Percentiles rank a stretch among this genome's conserved stretches.
phyloP scores from a whole-genome alignment of 2,797 vertebrate genomes.

The Zenarchopterus dispar region DNA sequence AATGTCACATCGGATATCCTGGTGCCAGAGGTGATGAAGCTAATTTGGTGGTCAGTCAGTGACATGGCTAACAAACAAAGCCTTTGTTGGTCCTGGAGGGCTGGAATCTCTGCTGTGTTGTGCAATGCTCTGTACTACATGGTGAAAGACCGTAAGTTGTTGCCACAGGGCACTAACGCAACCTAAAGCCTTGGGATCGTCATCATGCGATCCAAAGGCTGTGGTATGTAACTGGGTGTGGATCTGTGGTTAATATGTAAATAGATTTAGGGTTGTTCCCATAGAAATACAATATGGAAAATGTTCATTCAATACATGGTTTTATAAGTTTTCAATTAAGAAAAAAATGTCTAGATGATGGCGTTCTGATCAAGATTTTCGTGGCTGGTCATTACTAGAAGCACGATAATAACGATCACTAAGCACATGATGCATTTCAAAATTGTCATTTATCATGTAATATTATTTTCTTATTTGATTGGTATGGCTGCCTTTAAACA shows the following conservation, averaged over 20 bases:
- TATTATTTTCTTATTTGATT: no score
- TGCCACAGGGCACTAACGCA: constrained; percentile 56
- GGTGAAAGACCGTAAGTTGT: constrained; percentile 59
- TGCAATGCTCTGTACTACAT: constrained; percentile 47
- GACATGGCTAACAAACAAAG: constrained; percentile 81
- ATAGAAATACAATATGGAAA: not conserved
- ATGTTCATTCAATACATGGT: not conserved
- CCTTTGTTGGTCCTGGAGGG: constrained; percentile 73
- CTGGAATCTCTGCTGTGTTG: constrained; percentile 50
- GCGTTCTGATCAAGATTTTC: no score
- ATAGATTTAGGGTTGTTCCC: constrained; percentile 18
- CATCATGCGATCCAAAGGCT: constrained; percentile 16
- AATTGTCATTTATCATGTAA: no score
- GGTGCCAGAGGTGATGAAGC: constrained; percentile 81
- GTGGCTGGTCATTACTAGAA: no score
- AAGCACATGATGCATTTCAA: no score
- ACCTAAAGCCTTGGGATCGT: constrained; percentile 49
- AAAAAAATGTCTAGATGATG: not conserved
- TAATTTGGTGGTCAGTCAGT: constrained; percentile 81
- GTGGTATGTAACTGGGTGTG: constrained; percentile 44
- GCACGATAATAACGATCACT: no score
- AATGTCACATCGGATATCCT: constrained; percentile 79
- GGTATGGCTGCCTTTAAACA: no score
- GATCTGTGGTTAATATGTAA: constrained; percentile 40
- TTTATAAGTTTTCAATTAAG: not conserved